Percentiles rank a stretch among this genome's conserved stretches.
Conservation (phyloP, 1,140 invertebrate species). For the Sycophaga agraensis region DNA sequence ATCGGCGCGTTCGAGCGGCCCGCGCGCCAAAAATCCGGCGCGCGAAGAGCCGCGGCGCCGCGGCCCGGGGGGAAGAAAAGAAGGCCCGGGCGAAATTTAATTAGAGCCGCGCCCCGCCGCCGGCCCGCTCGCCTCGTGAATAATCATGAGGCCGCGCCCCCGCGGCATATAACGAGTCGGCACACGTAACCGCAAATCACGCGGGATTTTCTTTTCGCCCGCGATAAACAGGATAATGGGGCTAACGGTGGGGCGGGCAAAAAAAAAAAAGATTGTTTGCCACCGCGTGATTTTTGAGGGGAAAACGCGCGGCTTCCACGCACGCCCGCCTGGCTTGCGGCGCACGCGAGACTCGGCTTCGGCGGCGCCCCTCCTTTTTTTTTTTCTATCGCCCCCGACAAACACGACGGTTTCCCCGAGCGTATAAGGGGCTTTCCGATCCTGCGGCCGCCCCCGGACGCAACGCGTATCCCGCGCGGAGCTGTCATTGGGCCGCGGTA, state of each 20-base stretch:
- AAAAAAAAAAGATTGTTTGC: constrained; percentile 27
- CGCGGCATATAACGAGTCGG: constrained; percentile 21
- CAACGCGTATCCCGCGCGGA: too few relatives aligned
- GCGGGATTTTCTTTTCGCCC: constrained; percentile 28
- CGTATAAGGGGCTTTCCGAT: too few relatives aligned
- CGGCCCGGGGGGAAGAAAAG: not conserved
- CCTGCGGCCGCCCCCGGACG: too few relatives aligned
- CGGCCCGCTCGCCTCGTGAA: constrained; percentile 14
- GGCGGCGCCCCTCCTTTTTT: too few relatives aligned
- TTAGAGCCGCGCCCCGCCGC: constrained; percentile 9
- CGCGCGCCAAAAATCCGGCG: not conserved
- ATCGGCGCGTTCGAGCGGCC: too few relatives aligned
- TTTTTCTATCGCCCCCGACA: too few relatives aligned
- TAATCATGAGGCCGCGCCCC: constrained; percentile 21
- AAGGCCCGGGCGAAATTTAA: constrained; percentile 22
- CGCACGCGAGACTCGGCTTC: too few relatives aligned
- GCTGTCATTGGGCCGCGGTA: too few relatives aligned
- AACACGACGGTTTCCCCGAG: too few relatives aligned
- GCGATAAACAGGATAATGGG: constrained; percentile 29
- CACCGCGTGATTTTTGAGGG: constrained; percentile 18
- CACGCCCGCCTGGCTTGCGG: not conserved
- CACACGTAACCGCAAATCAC: constrained; percentile 29
- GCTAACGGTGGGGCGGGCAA: not conserved
- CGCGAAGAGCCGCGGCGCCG: not conserved
- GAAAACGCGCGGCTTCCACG: constrained; percentile 10